Percentiles rank a stretch among this genome's conserved stretches.
Conservation (phyloP, 2,113 vertebrate genomes). For the Odocoileus virginianus region DNA sequence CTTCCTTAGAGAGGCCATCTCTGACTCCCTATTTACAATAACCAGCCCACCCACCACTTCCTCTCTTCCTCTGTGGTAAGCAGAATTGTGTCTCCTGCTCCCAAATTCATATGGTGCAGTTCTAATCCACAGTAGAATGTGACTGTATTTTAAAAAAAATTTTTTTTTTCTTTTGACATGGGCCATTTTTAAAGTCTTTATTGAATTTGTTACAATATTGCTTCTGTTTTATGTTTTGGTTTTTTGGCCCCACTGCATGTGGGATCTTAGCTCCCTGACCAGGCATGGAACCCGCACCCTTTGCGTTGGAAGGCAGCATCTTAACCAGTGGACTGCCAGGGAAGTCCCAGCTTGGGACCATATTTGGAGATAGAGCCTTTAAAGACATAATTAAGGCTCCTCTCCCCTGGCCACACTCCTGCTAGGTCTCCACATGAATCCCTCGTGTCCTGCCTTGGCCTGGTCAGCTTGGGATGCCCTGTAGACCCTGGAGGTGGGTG, state of each 20-base stretch:
- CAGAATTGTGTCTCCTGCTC: neutral
- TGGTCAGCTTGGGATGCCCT: neutral
- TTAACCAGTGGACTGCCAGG: neutral
- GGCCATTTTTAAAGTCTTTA: neutral
- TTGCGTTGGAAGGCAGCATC: accelerated
- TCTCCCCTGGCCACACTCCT: neutral
- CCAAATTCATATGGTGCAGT: neutral
- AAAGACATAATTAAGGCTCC: neutral
- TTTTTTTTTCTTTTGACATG: neutral
- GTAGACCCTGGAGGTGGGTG: neutral
- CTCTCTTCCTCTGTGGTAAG: neutral
- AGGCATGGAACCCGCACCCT: accelerated
- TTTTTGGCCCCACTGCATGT: neutral
- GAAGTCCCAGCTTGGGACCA: neutral
- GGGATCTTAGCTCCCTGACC: neutral
- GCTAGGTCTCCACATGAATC: neutral
- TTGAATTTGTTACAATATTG: neutral
- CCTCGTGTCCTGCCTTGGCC: neutral
- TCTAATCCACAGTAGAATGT: neutral
- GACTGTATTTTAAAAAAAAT: neutral
- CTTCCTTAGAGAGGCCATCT: neutral
- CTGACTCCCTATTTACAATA: neutral
- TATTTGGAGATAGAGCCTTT: neutral
- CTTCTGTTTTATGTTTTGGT: neutral
- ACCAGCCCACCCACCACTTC: neutral